phyloP scores from a whole-genome alignment of 2,888 invertebrate species.

The Stomorhina lunata region DNA sequence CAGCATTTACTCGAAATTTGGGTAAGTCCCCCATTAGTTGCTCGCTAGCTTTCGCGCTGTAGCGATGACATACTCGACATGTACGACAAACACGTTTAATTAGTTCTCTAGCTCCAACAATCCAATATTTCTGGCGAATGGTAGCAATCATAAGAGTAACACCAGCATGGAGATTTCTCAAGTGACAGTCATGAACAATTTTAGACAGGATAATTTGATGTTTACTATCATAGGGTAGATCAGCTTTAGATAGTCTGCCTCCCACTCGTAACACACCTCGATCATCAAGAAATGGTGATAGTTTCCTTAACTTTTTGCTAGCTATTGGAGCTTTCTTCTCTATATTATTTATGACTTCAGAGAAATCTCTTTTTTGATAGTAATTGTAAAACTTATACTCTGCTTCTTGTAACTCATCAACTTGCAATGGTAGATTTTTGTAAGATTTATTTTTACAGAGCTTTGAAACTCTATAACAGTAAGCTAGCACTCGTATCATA shows the following conservation, averaged over 20 bases:
- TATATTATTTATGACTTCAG: background rate
- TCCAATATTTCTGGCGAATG: conserved; percentile 13
- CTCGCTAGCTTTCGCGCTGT: background rate
- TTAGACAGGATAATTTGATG: conserved; percentile 40
- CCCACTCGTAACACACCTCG: conserved; percentile 15
- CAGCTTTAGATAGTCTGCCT: background rate
- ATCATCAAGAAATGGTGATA: conserved; percentile 24
- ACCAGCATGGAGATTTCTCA: conserved; percentile 14
- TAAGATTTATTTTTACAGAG: background rate
- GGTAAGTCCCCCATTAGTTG: conserved; percentile 25
- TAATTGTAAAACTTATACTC: conserved; percentile 11
- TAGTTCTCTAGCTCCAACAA: background rate
- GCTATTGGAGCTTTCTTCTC: background rate
- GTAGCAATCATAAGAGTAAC: background rate
- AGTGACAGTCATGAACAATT: conserved; percentile 6
- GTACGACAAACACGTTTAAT: background rate
- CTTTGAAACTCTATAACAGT: background rate
- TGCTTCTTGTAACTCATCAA: background rate
- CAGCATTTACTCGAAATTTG: conserved; percentile 30
- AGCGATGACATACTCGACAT: conserved; percentile 15
- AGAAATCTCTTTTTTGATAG: conserved; percentile 12
- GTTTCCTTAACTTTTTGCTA: conserved; percentile 13
- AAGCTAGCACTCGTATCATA: conserved; percentile 24
- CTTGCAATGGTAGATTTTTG: background rate
- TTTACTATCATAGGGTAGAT: conserved; percentile 23